Conservation (phyloP, 2,113 vertebrate species). For the Calidris pugnax region DNA sequence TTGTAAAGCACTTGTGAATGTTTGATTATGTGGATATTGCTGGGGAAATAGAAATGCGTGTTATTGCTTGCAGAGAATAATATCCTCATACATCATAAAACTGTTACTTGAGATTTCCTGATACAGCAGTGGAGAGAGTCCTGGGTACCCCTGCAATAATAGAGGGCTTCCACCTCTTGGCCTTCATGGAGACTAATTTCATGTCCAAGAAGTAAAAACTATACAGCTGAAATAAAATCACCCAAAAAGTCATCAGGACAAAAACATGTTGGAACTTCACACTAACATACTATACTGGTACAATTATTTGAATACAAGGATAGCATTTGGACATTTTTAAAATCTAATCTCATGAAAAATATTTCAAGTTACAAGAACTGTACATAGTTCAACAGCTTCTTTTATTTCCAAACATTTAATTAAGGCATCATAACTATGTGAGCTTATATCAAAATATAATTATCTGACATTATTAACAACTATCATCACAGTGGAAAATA, state of each 20-base stretch:
- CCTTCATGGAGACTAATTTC: conserved; percentile 45
- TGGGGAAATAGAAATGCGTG: conserved; percentile 19
- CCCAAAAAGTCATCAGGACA: neutral
- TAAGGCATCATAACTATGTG: neutral
- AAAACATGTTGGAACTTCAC: neutral
- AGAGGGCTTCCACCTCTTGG: conserved; percentile 30
- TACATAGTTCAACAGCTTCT: neutral
- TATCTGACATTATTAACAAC: neutral
- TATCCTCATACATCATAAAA: conserved; percentile 18
- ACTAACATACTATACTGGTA: neutral
- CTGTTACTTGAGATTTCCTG: conserved; percentile 35
- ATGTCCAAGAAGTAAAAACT: conserved; percentile 30
- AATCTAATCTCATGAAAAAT: neutral
- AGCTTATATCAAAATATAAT: neutral
- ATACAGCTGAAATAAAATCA: neutral
- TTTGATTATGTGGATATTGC: conserved; percentile 52
- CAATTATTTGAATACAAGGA: neutral
- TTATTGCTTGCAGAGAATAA: conserved; percentile 19
- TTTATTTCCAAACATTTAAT: conserved; percentile 26
- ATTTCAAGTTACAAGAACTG: neutral
- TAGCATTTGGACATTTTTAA: neutral
- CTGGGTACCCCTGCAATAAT: neutral
- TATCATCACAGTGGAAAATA: neutral
- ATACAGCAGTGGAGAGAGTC: conserved; percentile 1
- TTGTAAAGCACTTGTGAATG: conserved; percentile 40